Conservation (phyloP, 1,140 invertebrate genomes). For the Conus ventricosus region DNA sequence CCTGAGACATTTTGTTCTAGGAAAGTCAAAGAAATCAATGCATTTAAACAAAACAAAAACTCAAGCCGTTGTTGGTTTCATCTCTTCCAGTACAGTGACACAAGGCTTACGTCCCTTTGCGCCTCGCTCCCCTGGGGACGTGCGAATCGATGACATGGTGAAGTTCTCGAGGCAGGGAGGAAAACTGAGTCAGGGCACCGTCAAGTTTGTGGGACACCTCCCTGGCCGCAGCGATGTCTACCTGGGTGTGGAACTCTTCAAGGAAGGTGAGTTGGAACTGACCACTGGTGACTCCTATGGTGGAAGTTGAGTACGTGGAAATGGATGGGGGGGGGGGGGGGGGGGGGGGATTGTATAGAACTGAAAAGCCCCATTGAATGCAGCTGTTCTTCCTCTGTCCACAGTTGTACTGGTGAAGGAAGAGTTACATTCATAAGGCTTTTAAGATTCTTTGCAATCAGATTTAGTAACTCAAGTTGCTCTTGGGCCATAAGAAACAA, state of each 20-base stretch:
- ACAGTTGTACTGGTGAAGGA: too few species aligned
- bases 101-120: constrained; percentile 71
- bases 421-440: too few species aligned
- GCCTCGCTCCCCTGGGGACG: constrained; percentile 68
- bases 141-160: constrained; percentile 69
- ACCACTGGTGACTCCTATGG: neutral
- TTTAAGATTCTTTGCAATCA: too few species aligned
- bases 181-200: constrained; percentile 70
- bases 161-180: constrained; percentile 74
- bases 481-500: too few species aligned
- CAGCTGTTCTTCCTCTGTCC: too few species aligned
- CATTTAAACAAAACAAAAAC: neutral
- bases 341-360: too few species aligned
- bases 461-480: too few species aligned
- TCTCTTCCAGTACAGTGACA: constrained; percentile 56
- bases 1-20: too few species aligned
- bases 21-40: neutral
- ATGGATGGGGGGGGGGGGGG: neutral
- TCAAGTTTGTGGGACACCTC: constrained; percentile 73
- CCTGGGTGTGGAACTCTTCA: constrained; percentile 73
- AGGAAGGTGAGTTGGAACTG: constrained; percentile 65
- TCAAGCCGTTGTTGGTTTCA: neutral
- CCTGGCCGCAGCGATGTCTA: constrained; percentile 71
- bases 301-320: neutral
- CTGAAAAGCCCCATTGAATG: too few species aligned